Base-by-base conservation (phyloP, 1,140 invertebrate genomes). In the Bombus polaris region DNA sequence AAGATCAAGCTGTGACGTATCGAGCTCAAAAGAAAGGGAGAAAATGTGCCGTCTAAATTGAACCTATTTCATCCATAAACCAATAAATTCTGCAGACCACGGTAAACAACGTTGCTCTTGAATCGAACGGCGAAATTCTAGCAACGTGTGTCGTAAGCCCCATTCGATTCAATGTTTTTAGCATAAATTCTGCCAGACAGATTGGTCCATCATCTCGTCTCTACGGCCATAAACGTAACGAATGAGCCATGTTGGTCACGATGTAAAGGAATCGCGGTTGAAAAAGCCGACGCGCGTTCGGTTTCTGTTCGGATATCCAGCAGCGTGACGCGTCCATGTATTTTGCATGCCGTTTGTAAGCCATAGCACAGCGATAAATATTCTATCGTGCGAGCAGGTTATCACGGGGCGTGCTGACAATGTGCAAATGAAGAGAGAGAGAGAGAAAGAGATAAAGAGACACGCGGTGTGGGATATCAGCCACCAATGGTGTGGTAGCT, bases 371-470 rank as follows among this genome's bases (percentile, higher is more conserved):
- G 82, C 66, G 35, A 78, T 84, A 84, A 84, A 84, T 84, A 84
- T 78, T 65, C 47, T 71, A 78, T 62, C 74, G 82, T 84, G 82
- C 44, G 25, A 32, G 44, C 35, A 22, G 44, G 66, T 37, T 71
- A 84, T 84, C 66, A 35, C 53, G 18, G 18, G 47, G 5, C n/a
- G 13, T 4, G 66, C 47, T 39, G 47, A 84, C 82, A 71, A 59
- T 78, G 75, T 71, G 82, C 82, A 44, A 83, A 83, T 78, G 65
- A 83, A 71, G 66, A 78, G 74, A 18, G 44, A 78, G 74, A 18
- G 44, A 78, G 74, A 66, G 47, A n/a, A 6, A 71, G 75, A 62
- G 37, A 62, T 22, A 70, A 70, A 70, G 68, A 22, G 68, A 25
- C 37, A 12, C 37, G 6, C 15, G 15, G 28, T 15, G 37, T 22